Base-by-base conservation (phyloP, 2,888 invertebrate genomes). In the Cryptus armator region DNA sequence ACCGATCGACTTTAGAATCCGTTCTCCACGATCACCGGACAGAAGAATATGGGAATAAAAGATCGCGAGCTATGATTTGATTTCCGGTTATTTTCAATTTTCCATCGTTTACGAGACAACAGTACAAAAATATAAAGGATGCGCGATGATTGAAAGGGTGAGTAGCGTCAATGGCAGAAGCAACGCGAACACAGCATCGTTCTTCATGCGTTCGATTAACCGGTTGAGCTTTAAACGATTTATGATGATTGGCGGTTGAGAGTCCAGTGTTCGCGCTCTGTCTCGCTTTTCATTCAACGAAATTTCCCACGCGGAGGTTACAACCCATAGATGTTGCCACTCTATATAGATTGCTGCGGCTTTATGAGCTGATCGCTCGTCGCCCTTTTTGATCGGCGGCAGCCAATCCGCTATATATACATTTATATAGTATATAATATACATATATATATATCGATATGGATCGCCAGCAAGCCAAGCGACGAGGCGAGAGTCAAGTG, bases 201-300 rank as follows among this genome's bases (percentile, higher is more conserved):
- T 64, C 64, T 48, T 51, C 75, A 12, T 37, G 32, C 78, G 46
- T 78, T 78, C 68, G 53, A 77, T 77, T 67, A 77, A 77, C 67
- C 68, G 77, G 24, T 67, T 24, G 48, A 78, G 59, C 70, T 78
- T 59, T 46, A 78, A 78, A 78, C 70, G 78, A 78, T 68, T 78
- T 78, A 78, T 78, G 68, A 78, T 68, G 78, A 78, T 78, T 78
- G 78, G 19, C 75, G 14, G 43, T 53, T 19, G 56, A 9, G 44
- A 43, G 10, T 56, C 56, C 68, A 62, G 70, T 46, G 62, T 16
- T 62, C 70, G 70, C 59, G 59, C 48, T 56, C 46, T 29, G 1
- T 44, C 32, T 32, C 59, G 14, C 19, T 10, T 48, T 70, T 43
- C 62, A 29, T 32, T 32, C 29, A 32, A 32, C 37, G 64, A 29